Base-by-base conservation (phyloP, 1,140 invertebrate genomes). In the Micrasema minimum region DNA sequence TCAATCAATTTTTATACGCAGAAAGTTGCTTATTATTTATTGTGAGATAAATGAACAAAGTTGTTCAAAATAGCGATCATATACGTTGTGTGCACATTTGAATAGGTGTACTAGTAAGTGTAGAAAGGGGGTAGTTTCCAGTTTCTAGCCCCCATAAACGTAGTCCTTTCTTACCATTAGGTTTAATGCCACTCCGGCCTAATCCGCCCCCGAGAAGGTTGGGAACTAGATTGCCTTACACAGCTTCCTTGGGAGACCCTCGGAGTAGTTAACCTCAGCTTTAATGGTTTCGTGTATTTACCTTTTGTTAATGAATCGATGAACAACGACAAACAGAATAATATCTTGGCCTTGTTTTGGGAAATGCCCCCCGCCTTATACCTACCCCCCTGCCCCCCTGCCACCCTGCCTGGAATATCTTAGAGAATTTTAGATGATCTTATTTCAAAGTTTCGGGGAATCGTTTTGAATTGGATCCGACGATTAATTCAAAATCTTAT, bases 281-380 rank as follows among this genome's bases (percentile, higher is more conserved):
- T 38, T 59, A 59, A 43, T 23, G 55, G 55, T 23, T 38, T 16
- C 55, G 51, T 43, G 55, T 59, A 59, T 59, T 59, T 59, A 59
- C 55, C 55, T 59, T 59, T 59, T 41, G 37, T 41, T 38, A 59
- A 59, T 59, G 14, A 59, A 59, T 59, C 55, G 55, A 59, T 59
- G 55, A 41, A 59, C 55, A 59, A 9, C 50, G 22, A 53, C 50
- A 53, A 53, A 53, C 55, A 59, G 38, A 16, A 43, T 41, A 18
- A 59, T 59, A 59, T 38, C 55, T 23, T 38, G 14, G 18, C 37
- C 22, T 59, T 41, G 16, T 38, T 59, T 59, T 9, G 46, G 18
- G 46, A 9, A 22, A 48, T 48, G 45, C 16, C n/a, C 18, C 18
- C 4, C 14, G 16, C 12, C n/a, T 14, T 11, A 11, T 48, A 48